A percentile compares a stretch with the other conserved stretches of the same genome.
phyloP scores from a whole-genome alignment of 2,797 vertebrate genomes.

The Chloroceryle inda region DNA sequence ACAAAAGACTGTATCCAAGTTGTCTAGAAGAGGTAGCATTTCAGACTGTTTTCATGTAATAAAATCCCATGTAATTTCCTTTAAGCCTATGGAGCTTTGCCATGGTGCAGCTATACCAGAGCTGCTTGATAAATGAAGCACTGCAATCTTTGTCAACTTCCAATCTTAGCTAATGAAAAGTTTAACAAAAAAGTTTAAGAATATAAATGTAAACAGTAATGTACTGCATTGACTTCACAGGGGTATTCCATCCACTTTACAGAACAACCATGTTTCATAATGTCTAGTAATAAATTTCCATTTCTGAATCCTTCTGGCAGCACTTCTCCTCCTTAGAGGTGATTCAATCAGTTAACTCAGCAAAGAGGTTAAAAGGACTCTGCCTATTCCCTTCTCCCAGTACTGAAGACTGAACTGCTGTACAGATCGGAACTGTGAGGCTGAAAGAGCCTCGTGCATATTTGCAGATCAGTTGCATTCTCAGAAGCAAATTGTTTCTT shows the following conservation, averaged over 20 bases:
- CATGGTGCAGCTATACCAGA: background rate
- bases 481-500: constrained; percentile 61
- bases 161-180: background rate
- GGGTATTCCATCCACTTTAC: background rate
- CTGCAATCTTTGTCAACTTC: background rate
- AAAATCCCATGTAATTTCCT: background rate
- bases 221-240: background rate
- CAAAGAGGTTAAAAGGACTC: constrained; percentile 49
- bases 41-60: background rate
- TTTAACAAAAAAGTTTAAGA: background rate
- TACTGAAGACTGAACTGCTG: constrained; percentile 5
- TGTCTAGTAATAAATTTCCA: background rate
- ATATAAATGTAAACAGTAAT: background rate
- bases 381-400: constrained; percentile 24
- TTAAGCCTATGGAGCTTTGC: background rate
- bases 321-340: constrained; percentile 5
- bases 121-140: background rate
- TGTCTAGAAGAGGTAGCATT: background rate
- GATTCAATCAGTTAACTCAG: constrained; percentile 61
- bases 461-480: constrained; percentile 31
- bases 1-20: background rate
- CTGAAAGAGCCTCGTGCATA: constrained; percentile 14
- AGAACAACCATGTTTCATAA: background rate
- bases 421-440: background rate
- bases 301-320: constrained; percentile 49